A percentile compares a stretch with the other conserved stretches of the same genome.
Conservation (phyloP, 2,797 vertebrate genomes). For the Morelia viridis region DNA sequence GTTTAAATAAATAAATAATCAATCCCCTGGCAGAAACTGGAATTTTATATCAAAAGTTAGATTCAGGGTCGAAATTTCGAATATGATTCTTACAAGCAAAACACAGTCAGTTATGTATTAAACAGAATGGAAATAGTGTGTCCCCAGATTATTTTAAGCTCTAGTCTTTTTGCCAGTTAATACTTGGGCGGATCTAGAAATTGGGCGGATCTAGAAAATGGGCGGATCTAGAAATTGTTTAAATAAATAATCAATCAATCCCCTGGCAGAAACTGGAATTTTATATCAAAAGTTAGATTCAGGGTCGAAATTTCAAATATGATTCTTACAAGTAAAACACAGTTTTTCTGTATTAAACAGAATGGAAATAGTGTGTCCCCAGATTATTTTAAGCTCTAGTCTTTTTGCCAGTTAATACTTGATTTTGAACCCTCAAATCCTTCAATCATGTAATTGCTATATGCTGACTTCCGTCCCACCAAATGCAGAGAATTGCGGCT, state of each 20-base stretch:
- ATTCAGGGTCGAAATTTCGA: neutral
- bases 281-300: neutral
- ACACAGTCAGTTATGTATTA: too few relatives aligned
- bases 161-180: neutral
- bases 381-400: neutral
- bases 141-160: neutral
- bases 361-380: too few relatives aligned
- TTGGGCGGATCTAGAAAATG: too few relatives aligned
- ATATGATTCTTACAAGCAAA: neutral
- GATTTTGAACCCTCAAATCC: neutral
- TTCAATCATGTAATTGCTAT: neutral
- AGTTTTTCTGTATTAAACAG: too few relatives aligned
- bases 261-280: neutral
- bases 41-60: neutral
- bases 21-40: neutral
- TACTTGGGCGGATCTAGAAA: too few relatives aligned
- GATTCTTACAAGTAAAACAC: neutral
- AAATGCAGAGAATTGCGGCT: neutral
- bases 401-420: neutral
- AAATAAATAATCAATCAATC: too few relatives aligned
- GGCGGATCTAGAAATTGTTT: too few relatives aligned
- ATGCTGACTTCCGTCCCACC: neutral
- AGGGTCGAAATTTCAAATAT: neutral
- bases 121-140: too few relatives aligned
- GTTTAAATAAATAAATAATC: too few relatives aligned